Evolutionary conservation across 1,140 invertebrate species (phyloP), one percentile per base, ranked within the genome.

Genomic region (Venustaconcha ellipsiformis): DNA sequence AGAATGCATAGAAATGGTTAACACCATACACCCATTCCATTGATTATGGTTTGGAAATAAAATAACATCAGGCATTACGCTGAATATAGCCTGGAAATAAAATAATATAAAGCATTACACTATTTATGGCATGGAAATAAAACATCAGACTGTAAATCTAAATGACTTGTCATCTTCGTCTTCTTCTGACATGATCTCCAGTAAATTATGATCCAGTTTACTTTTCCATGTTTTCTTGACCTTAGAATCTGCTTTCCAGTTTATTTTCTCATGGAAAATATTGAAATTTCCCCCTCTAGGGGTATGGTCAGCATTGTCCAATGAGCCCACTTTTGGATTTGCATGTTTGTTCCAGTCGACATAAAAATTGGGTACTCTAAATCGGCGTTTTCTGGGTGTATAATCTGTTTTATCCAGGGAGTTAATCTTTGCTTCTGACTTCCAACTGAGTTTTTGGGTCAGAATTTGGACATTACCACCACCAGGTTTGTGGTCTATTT

Each of bases 401-500:
- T 78, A 73, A 59, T 78, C 67, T 58, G 64, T 67, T 88, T 98
- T 98, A 11, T 97, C 94, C 85, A 99, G 89, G 11, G 97, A 98
- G 11, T 97, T 96, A 80, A 98, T 96, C 91, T 97, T 98, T n/a
- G 96, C 96, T 57, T 78, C 69, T 1, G 72, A 62, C 30, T 74
- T 76, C 81, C 81, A 83, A 14, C 77, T 65, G 5, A 76, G 72
- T 64, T 74, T 74, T 62, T 82, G 79, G 68, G 65, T 77, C 48
- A 79, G 77, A 12, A 80, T 74, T 58, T 79, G 74, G 14, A 82
- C 79, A 78, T 78, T 78, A 26, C 75, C 72, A 66, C 64, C 72
- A 57, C 72, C 72, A 1, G 75, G 75, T 67, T 64, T 57, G 58
- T 77, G 75, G 11, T 70, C 68, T 4, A 77, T 18, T 63, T 77